These are phyloP conservation scores for Zoroaster sp. DNA, from an alignment of 53 echinoderm and acorn worm genomes.

Conservation along the genomic window DNA sequence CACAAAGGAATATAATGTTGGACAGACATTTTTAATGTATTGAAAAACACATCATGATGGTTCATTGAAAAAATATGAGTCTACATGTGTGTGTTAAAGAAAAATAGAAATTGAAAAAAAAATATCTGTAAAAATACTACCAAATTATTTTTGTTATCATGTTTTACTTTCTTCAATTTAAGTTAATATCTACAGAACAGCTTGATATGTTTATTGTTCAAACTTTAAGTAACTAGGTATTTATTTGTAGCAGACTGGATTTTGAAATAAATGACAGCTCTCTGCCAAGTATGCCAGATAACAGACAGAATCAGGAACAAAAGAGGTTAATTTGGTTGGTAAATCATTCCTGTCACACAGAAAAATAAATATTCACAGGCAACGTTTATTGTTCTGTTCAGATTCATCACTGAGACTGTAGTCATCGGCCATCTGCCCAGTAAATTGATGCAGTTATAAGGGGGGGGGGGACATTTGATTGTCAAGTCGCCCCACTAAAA, in stretches of 20 bases:
- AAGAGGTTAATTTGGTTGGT: conserved; percentile 47
- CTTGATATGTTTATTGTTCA: neutral
- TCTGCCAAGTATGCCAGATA: neutral
- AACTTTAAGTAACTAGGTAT: neutral
- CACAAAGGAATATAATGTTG: too few relatives aligned
- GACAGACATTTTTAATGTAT: too few relatives aligned
- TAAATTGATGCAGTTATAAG: conserved; percentile 5
- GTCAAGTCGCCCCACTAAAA: conserved; percentile 11
- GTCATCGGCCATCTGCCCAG: conserved; percentile 37
- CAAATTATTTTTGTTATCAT: too few relatives aligned
- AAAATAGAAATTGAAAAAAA: too few relatives aligned
- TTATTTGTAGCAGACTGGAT: neutral
- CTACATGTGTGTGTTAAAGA: too few relatives aligned
- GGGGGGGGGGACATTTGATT: neutral
- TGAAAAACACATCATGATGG: too few relatives aligned
- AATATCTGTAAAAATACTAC: too few relatives aligned
- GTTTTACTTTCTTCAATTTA: too few relatives aligned
- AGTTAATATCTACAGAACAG: neutral
- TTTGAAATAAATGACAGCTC: conserved; percentile 15
- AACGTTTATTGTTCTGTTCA: conserved; percentile 47
- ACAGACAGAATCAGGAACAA: conserved; percentile 28
- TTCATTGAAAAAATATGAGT: too few relatives aligned
- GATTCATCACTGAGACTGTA: neutral
- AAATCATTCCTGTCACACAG: conserved; percentile 32
- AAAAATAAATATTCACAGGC: conserved; percentile 53